phyloP scores from a whole-genome alignment of 2,888 invertebrate genomes.

The Cyaniris semiargus region DNA sequence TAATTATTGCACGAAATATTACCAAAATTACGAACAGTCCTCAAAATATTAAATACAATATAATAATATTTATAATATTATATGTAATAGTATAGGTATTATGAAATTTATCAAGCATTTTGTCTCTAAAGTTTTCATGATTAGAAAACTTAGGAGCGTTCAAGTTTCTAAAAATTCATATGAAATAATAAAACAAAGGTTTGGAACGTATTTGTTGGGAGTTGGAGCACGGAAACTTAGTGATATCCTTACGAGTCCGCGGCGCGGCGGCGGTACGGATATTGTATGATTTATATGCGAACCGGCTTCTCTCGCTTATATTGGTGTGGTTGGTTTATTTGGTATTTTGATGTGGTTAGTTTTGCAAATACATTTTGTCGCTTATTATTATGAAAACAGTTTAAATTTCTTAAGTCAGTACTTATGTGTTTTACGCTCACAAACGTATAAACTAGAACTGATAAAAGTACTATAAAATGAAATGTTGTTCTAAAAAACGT shows the following conservation, averaged over 20 bases:
- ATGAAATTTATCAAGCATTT: background rate
- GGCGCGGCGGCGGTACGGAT: background rate
- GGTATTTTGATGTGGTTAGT: background rate
- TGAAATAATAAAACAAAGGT: conserved; percentile 5
- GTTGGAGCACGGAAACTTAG: conserved; percentile 16
- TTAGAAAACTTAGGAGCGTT: conserved; percentile 1
- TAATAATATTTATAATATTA: too few relatives aligned
- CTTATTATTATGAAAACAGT: background rate
- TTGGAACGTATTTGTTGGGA: conserved; percentile 26
- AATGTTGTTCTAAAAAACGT: too few relatives aligned
- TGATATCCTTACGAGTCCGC: background rate
- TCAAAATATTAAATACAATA: too few relatives aligned
- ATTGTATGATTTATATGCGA: conserved; percentile 28
- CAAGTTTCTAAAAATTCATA: conserved; percentile 7
- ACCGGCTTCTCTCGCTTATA: background rate
- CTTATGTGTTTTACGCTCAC: too few relatives aligned
- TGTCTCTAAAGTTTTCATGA: background rate
- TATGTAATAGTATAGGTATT: too few relatives aligned
- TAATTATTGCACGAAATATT: too few relatives aligned
- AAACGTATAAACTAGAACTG: too few relatives aligned
- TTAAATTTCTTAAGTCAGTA: background rate
- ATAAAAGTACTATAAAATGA: too few relatives aligned
- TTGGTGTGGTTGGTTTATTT: conserved; percentile 6
- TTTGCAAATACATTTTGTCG: background rate
- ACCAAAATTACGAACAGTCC: too few relatives aligned